These are phyloP conservation scores for Neoitamus cyanurus DNA, from an alignment of 2,888 invertebrate species.

Conservation along the genomic window DNA sequence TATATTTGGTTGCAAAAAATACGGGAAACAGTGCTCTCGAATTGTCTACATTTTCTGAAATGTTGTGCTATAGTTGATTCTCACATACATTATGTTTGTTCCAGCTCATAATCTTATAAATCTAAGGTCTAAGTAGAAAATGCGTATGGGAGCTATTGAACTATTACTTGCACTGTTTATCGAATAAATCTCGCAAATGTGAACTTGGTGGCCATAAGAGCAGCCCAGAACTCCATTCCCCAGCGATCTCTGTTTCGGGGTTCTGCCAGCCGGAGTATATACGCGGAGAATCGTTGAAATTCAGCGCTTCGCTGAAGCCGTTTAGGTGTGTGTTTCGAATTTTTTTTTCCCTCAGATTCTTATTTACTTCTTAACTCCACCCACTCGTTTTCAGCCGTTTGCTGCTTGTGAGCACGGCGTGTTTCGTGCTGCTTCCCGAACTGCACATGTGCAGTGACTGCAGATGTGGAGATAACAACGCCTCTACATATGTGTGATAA, in stretches of 20 bases:
- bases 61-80: too few species aligned
- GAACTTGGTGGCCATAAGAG: background rate
- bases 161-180: background rate
- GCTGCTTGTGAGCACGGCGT: background rate
- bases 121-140: too few species aligned
- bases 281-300: background rate
- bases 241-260: background rate
- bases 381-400: conserved; percentile 3
- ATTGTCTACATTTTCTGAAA: too few species aligned
- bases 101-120: too few species aligned
- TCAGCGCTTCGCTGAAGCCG: background rate
- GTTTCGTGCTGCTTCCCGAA: background rate
- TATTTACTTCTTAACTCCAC: conserved; percentile 42
- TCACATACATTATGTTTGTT: too few species aligned
- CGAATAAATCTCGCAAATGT: background rate
- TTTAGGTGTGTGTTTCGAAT: background rate
- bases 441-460: conserved; percentile 32
- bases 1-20: too few species aligned
- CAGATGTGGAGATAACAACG: background rate
- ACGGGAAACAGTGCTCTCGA: too few species aligned
- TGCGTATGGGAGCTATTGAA: background rate
- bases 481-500: background rate
- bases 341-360: background rate
- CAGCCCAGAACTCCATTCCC: background rate
- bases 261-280: background rate